Evolutionary conservation across 2,888 invertebrate species (phyloP).

Genomic region (Cheilosia variabilis): DNA sequence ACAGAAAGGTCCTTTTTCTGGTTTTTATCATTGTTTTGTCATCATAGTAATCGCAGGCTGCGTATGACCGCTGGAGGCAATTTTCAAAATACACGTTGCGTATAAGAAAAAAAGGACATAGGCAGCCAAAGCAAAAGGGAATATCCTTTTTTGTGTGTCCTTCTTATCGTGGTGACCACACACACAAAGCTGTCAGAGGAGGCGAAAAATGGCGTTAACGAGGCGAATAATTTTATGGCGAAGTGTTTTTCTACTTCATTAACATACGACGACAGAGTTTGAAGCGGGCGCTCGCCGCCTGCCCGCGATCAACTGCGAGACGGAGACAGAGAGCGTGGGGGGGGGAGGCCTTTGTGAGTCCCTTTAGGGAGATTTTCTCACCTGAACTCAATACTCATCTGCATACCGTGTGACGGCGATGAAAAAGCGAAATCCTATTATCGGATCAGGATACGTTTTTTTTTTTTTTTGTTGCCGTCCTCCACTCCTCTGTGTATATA

Average conservation of each 20-base stretch:
- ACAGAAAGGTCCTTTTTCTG: conserved; percentile 42
- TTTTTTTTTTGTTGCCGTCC: neutral
- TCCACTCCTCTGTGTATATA: neutral
- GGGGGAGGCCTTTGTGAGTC: conserved; percentile 5
- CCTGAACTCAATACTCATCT: conserved; percentile 58
- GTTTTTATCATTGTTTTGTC: conserved; percentile 69
- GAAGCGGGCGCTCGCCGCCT: neutral
- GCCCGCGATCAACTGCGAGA: conserved; percentile 31
- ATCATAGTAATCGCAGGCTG: conserved; percentile 59
- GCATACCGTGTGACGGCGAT: conserved; percentile 50
- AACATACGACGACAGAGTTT: conserved; percentile 53
- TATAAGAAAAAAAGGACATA: conserved; percentile 6
- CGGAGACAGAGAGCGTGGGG: neutral
- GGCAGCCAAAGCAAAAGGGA: neutral
- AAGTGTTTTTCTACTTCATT: conserved; percentile 76
- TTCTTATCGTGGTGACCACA: conserved; percentile 44
- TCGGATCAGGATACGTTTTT: conserved; percentile 60
- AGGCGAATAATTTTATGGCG: conserved; percentile 75
- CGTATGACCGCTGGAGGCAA: conserved; percentile 60
- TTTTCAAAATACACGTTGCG: conserved; percentile 27
- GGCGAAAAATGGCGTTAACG: conserved; percentile 74
- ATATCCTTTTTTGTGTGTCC: conserved; percentile 38
- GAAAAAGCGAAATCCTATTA: conserved; percentile 59
- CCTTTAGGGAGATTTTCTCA: conserved; percentile 60
- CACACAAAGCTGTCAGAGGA: conserved; percentile 10